Percentiles rank a stretch among this genome's conserved stretches.
Evolutionary conservation across 2,113 vertebrate species (phyloP).

Genomic region (Calcarius ornatus): DNA sequence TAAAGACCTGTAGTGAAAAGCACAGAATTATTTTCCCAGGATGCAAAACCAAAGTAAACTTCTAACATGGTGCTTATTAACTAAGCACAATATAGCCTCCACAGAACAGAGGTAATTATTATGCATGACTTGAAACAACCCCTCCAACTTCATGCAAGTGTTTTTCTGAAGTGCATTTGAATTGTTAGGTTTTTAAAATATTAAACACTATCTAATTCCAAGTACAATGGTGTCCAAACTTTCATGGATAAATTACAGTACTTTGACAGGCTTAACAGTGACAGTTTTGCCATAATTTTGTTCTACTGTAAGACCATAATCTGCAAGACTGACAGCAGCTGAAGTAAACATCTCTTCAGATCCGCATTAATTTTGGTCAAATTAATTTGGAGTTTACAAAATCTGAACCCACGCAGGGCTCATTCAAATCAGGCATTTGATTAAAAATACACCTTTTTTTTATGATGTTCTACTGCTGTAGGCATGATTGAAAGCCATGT

Average conservation of each 20-base stretch:
- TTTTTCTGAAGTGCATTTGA: background rate
- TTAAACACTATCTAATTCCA: background rate
- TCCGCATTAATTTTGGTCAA: background rate
- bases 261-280: background rate
- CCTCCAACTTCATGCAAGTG: background rate
- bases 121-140: background rate
- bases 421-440: background rate
- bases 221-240: background rate
- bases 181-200: background rate
- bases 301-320: background rate
- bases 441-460: background rate
- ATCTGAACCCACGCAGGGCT: background rate
- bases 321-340: background rate
- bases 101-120: background rate
- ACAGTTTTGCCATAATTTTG: background rate
- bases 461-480: background rate
- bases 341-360: background rate
- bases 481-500: background rate
- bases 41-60: background rate
- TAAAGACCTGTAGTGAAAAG: background rate
- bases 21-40: background rate
- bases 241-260: background rate
- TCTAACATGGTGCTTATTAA: background rate
- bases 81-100: background rate
- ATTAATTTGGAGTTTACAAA: background rate